Percentiles rank a stretch among this genome's conserved stretches.
These are phyloP conservation scores for Phyllotreta striolata DNA, from an alignment of 2,888 invertebrate species.

Conservation along the genomic window DNA sequence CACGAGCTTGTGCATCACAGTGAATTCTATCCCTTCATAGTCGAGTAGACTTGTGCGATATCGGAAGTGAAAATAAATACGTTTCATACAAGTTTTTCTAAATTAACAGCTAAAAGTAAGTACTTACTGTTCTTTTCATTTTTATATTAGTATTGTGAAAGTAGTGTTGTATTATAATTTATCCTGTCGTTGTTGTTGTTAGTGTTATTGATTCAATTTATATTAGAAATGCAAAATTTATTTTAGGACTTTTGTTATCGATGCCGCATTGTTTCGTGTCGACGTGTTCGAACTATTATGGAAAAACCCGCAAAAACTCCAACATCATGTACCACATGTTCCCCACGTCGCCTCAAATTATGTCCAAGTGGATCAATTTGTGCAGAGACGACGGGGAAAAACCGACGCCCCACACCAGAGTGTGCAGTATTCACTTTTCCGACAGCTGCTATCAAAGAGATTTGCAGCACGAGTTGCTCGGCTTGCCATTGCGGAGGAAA, in stretches of 20 bases:
- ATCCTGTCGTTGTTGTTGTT: too few species aligned
- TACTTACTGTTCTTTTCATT: not conserved
- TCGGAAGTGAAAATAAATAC: conserved; percentile 16
- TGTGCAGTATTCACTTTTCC: conserved; percentile 66
- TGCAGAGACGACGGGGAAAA: conserved; percentile 55
- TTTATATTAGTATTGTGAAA: not conserved
- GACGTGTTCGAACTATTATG: conserved; percentile 65
- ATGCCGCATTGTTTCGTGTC: conserved; percentile 67
- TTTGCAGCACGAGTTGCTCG: conserved; percentile 65
- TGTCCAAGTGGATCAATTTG: conserved; percentile 62
- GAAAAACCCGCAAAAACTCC: conserved; percentile 60
- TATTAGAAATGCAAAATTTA: conserved; percentile 9
- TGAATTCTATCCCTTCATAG: conserved; percentile 26
- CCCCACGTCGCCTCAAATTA: conserved; percentile 62
- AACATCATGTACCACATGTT: conserved; percentile 64
- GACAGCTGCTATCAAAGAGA: conserved; percentile 64
- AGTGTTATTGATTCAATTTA: not conserved
- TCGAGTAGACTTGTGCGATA: conserved; percentile 29
- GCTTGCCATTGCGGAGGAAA: conserved; percentile 63
- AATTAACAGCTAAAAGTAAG: too few species aligned
- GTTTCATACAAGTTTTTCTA: not conserved
- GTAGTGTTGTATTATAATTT: too few species aligned
- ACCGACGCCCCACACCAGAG: conserved; percentile 53
- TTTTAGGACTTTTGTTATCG: conserved; percentile 36
- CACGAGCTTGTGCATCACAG: conserved; percentile 14